Percentiles rank a stretch among this genome's conserved stretches.
These are phyloP conservation scores for Grammomys surdaster DNA, from an alignment of 2,113 vertebrate species.

Conservation along the genomic window DNA sequence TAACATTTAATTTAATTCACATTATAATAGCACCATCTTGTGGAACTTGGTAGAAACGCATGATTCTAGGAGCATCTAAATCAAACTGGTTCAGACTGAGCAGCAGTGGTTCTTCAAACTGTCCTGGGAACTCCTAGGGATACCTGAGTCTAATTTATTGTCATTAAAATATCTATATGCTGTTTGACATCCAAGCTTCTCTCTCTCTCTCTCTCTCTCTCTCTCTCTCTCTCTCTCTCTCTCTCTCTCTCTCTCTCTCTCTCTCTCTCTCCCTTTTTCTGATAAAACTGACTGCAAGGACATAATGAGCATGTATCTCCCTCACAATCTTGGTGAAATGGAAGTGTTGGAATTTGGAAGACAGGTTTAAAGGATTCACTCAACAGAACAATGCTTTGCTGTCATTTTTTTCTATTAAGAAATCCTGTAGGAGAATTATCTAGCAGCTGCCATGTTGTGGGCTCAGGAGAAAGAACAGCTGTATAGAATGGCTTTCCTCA, in stretches of 20 bases:
- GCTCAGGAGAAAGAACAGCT: not conserved
- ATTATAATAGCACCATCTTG: slow-evolving; percentile 73
- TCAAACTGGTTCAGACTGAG: no score
- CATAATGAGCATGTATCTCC: not conserved
- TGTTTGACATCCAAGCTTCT: not conserved
- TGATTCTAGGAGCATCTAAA: not conserved
- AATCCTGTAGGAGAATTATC: not conserved
- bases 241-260: no score
- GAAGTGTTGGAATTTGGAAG: not conserved
- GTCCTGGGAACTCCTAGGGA: not conserved
- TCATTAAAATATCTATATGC: slow-evolving; percentile 2
- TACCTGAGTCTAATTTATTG: not conserved
- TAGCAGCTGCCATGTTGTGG: not conserved
- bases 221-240: accelerated
- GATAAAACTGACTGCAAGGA: not conserved
- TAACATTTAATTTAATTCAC: slow-evolving; percentile 45
- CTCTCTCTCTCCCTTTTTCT: no score
- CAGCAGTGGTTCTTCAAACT: not conserved
- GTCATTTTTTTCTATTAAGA: not conserved
- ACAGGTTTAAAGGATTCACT: not conserved
- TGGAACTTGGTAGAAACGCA: slow-evolving; percentile 55
- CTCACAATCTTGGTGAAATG: not conserved
- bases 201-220: no score
- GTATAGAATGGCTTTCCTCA: not conserved
- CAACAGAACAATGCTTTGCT: not conserved